Evolutionary conservation across 2,888 invertebrate species (phyloP), one percentile per base, ranked within the genome.

Genomic region (Cartodere bifasciata): DNA sequence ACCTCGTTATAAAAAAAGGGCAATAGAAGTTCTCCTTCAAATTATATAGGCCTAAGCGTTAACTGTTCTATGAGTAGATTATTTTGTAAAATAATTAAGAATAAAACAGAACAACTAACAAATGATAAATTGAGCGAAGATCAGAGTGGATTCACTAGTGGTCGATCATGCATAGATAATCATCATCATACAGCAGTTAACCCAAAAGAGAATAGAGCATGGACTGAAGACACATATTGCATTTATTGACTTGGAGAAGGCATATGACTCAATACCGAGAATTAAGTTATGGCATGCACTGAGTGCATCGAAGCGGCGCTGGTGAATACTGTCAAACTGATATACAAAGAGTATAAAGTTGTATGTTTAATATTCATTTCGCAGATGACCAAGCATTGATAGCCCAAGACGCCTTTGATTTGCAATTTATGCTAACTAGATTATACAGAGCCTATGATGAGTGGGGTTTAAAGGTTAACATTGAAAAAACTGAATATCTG

Each of bases 401-500:
- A 5, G 32, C 32, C 15, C 23, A 32, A 20, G 28, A 32, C 28
- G 14, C 28, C 6, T 21, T 17, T 24, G 30, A 30, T 14, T 13
- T 30, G 13, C 29, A 33, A 23, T 33, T 30, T 23, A 29, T 30
- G 31, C 13, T 34, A 13, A 21, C 13, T 13, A 24, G 27, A 20
- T 17, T 34, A 15, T 26, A 31, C 21, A 16, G 11, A 17, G 31
- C 25, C 26, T 34, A 34, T 27, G 10, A 34, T 27, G 13, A 12
- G 20, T 34, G 30, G 35, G 31, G 31, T 3, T 15, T 34, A 16
- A 22, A 25, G 15, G 31, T 34, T 9, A 31, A 28, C 13, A 11
- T 31, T 20, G 10, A 31, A 6, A 31, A 31, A 28, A 35, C 35
- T 4, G 34, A 31, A 16, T 34, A 28, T 23, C 24, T 35, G 5